Conservation (phyloP, 2,797 vertebrate species). For the Kryptolebias ocellatus region DNA sequence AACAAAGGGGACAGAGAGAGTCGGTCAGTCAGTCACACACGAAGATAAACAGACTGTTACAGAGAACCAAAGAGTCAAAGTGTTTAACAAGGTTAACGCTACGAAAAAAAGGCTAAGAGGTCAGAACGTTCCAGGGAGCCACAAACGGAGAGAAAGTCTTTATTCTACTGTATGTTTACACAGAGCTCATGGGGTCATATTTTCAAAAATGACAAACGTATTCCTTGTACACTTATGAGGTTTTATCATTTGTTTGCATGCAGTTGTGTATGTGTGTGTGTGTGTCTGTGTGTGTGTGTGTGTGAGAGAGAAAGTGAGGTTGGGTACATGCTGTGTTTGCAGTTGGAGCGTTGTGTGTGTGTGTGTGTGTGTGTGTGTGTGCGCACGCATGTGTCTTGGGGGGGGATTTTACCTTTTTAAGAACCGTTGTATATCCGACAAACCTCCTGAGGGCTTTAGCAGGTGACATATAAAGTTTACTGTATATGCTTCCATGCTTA, state of each 20-base stretch:
- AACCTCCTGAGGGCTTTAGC: constrained; percentile 73
- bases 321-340: constrained; percentile 36
- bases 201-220: constrained; percentile 67
- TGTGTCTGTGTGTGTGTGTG: constrained; percentile 19
- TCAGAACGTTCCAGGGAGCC: constrained; percentile 24
- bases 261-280: constrained; percentile 60
- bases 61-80: constrained; percentile 78
- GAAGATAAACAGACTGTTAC: constrained; percentile 73
- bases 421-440: constrained; percentile 69
- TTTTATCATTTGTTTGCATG: constrained; percentile 70
- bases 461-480: constrained; percentile 72
- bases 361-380: constrained; percentile 28
- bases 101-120: constrained; percentile 34
- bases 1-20: constrained; percentile 27
- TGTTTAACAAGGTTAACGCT: constrained; percentile 45
- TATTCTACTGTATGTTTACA: constrained; percentile 77
- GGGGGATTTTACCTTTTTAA: constrained; percentile 70
- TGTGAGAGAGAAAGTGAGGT: constrained; percentile 1
- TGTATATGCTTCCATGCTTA: constrained; percentile 80
- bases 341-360: constrained; percentile 15
- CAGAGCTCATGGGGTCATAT: constrained; percentile 76
- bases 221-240: constrained; percentile 69
- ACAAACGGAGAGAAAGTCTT: constrained; percentile 36
- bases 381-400: constrained; percentile 42
- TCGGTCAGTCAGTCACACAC: constrained; percentile 65